Percentiles rank a stretch among this genome's conserved stretches.
Conservation (phyloP, 2,113 vertebrate genomes). For the Beaufortia kweichowensis region DNA sequence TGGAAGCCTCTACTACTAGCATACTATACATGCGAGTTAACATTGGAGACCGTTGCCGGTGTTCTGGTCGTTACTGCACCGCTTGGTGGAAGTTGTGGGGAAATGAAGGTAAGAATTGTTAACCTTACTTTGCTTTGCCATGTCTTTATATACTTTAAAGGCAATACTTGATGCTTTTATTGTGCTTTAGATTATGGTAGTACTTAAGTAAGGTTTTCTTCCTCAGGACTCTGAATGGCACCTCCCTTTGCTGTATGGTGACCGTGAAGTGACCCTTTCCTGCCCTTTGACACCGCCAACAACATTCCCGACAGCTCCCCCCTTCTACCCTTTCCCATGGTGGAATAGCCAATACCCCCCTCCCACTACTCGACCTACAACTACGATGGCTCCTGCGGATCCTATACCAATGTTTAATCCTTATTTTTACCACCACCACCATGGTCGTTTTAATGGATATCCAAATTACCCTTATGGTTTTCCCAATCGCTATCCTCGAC, state of each 20-base stretch:
- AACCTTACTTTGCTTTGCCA: no score
- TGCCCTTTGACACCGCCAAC: neutral
- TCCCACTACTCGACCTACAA: no score
- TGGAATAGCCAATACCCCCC: no score
- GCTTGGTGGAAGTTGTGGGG: conserved; percentile 45
- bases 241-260: neutral
- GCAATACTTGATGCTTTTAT: no score
- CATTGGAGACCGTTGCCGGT: conserved; percentile 28
- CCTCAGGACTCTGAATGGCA: neutral
- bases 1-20: conserved; percentile 48
- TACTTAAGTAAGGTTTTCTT: neutral
- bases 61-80: conserved; percentile 50
- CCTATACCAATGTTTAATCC: no score
- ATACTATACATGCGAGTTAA: conserved; percentile 44
- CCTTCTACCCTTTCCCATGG: neutral
- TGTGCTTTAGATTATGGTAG: no score
- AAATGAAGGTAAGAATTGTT: conserved; percentile 44
- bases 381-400: no score
- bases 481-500: no score
- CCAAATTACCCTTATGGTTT: no score
- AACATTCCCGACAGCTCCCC: neutral
- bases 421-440: no score
- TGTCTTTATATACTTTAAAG: no score
- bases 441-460: no score
- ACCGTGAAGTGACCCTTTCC: conserved; percentile 30